A percentile compares a stretch with the other conserved stretches of the same genome.
Conservation (phyloP, 2,797 vertebrate genomes). For the Sebastes vulpes region DNA sequence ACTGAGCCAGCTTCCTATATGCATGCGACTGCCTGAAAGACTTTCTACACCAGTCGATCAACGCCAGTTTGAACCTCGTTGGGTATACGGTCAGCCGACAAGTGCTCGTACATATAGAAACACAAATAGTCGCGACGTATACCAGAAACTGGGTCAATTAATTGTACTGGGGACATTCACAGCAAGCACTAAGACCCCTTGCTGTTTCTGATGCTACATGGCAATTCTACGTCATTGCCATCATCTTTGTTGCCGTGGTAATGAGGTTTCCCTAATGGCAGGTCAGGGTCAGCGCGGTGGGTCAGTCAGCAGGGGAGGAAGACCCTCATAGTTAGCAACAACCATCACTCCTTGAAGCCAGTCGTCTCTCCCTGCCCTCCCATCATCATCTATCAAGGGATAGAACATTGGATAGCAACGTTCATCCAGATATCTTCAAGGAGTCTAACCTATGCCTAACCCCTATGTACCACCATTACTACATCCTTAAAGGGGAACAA, state of each 20-base stretch:
- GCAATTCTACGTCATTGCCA: slow-evolving; percentile 49
- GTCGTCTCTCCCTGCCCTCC: slow-evolving; percentile 8
- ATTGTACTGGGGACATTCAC: slow-evolving; percentile 45
- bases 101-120: slow-evolving; percentile 2
- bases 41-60: slow-evolving; percentile 21
- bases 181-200: slow-evolving; percentile 42
- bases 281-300: slow-evolving; percentile 50
- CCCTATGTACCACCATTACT: background rate
- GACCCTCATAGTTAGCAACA: slow-evolving; percentile 43
- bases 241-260: slow-evolving; percentile 43
- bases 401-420: background rate
- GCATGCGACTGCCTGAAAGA: background rate
- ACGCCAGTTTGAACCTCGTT: background rate
- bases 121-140: background rate
- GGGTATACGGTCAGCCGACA: background rate
- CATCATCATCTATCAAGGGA: slow-evolving; percentile 1
- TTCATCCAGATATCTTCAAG: background rate
- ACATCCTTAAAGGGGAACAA: background rate
- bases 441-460: background rate
- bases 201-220: slow-evolving; percentile 54
- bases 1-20: background rate
- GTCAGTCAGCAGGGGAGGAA: slow-evolving; percentile 62
- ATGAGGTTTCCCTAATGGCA: slow-evolving; percentile 61
- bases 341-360: slow-evolving; percentile 27
- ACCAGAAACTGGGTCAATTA: slow-evolving; percentile 60